phyloP scores from a whole-genome alignment of 1,140 invertebrate genomes.

The Semibalanus balanoides region DNA sequence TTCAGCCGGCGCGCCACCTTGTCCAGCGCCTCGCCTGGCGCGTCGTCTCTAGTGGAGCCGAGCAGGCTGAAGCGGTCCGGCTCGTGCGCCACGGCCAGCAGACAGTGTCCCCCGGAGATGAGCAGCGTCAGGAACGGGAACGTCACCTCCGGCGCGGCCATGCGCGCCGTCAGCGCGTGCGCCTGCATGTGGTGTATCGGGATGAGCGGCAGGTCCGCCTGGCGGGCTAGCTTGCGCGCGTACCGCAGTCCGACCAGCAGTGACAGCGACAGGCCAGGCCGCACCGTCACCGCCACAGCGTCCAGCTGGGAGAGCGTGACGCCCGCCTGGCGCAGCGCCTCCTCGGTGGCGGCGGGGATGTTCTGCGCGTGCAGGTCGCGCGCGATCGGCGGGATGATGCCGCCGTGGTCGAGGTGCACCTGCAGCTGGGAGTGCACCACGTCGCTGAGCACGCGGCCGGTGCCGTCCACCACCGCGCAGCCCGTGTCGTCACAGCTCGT shows the following conservation, averaged over 20 bases:
- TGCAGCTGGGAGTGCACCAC: constrained; percentile 56
- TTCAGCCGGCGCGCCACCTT: constrained; percentile 79
- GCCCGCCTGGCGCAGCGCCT: constrained; percentile 47
- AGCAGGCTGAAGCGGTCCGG: constrained; percentile 63
- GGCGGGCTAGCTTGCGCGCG: constrained; percentile 58
- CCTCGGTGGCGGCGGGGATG: constrained; percentile 56
- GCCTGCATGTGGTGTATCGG: constrained; percentile 98
- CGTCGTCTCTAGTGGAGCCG: constrained; percentile 62
- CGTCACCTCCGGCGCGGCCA: constrained; percentile 52
- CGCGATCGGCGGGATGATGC: constrained; percentile 77
- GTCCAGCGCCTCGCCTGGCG: constrained; percentile 82
- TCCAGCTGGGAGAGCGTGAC: constrained; percentile 57
- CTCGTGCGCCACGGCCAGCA: constrained; percentile 58
- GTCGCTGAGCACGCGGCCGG: constrained; percentile 61
- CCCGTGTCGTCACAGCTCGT: constrained; percentile 98
- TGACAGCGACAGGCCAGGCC: constrained; percentile 65
- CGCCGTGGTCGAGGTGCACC: constrained; percentile 66
- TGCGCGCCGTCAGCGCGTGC: constrained; percentile 77
- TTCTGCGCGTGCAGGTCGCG: constrained; percentile 60
- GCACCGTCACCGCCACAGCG: constrained; percentile 80
- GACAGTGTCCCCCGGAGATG: constrained; percentile 82
- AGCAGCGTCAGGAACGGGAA: constrained; percentile 84
- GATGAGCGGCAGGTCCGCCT: constrained; percentile 66
- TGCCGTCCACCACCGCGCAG: constrained; percentile 61
- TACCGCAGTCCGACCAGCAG: constrained; percentile 66